Percentiles rank a stretch among this genome's conserved stretches.
phyloP scores from a whole-genome alignment of 2,888 invertebrate genomes.

The Microchrysa polita region DNA sequence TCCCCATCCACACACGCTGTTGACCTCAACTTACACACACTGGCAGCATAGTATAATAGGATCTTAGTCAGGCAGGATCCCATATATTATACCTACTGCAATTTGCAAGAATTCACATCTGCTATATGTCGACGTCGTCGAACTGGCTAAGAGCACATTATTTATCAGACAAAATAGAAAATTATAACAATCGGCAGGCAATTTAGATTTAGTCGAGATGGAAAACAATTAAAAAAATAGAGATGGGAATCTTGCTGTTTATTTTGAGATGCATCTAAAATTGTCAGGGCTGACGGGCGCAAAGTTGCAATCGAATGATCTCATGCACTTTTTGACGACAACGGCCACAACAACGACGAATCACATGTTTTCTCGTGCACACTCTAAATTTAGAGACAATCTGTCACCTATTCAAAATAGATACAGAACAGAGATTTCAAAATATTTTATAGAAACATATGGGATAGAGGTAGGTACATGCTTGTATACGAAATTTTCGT shows the following conservation, averaged over 20 bases:
- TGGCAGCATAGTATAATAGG: too few relatives aligned
- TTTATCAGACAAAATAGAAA: constrained; percentile 9
- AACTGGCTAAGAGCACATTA: too few relatives aligned
- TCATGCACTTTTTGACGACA: constrained; percentile 38
- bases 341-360: too few relatives aligned
- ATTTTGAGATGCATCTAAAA: constrained; percentile 24
- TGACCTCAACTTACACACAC: too few relatives aligned
- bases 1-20: too few relatives aligned
- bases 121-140: too few relatives aligned
- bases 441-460: too few relatives aligned
- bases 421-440: constrained; percentile 17
- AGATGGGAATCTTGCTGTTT: constrained; percentile 20
- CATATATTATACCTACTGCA: background rate
- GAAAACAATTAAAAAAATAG: too few relatives aligned
- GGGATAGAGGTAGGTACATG: too few relatives aligned
- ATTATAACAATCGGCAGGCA: constrained; percentile 29
- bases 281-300: constrained; percentile 5
- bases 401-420: constrained; percentile 28
- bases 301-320: constrained; percentile 30
- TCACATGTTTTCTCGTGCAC: constrained; percentile 31
- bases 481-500: too few relatives aligned
- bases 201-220: too few relatives aligned
- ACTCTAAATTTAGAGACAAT: constrained; percentile 37
- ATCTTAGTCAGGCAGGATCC: too few relatives aligned
- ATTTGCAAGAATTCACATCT: background rate